Percentiles rank a stretch among this genome's conserved stretches.
phyloP scores from a whole-genome alignment of 92 coral and sea anemone species.

The Meandrina meandrites region DNA sequence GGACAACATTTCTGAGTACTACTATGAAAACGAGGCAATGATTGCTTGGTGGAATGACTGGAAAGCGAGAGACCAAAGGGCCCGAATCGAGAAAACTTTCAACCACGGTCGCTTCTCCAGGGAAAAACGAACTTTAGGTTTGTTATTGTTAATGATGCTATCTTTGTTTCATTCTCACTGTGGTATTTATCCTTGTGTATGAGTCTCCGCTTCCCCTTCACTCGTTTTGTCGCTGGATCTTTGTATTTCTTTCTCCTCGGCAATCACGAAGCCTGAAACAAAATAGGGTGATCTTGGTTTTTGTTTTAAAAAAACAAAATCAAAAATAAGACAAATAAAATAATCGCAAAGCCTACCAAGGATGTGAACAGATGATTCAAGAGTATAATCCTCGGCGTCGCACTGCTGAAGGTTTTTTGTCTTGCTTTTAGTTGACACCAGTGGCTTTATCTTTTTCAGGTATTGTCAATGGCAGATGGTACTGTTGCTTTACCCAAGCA shows the following conservation, averaged over 20 bases:
- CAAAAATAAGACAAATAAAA: neutral
- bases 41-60: slow-evolving; percentile 35
- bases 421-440: neutral
- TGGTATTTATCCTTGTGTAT: neutral
- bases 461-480: slow-evolving; percentile 34
- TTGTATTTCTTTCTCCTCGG: neutral
- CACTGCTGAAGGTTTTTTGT: neutral
- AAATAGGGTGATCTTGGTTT: neutral
- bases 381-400: neutral
- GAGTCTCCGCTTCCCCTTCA: neutral
- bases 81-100: slow-evolving; percentile 18
- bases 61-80: slow-evolving; percentile 36
- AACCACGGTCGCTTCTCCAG: slow-evolving; percentile 28
- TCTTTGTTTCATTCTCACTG: slow-evolving; percentile 6
- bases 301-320: neutral
- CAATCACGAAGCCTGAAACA: neutral
- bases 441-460: neutral
- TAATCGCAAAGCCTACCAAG: neutral
- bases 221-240: neutral
- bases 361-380: neutral
- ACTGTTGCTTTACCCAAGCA: slow-evolving; percentile 35
- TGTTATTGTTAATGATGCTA: neutral
- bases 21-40: slow-evolving; percentile 30
- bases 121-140: slow-evolving; percentile 30
- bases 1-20: slow-evolving; percentile 25